Base-by-base conservation (phyloP, 2,113 vertebrate genomes). In the Leptodactylus fuscus region DNA sequence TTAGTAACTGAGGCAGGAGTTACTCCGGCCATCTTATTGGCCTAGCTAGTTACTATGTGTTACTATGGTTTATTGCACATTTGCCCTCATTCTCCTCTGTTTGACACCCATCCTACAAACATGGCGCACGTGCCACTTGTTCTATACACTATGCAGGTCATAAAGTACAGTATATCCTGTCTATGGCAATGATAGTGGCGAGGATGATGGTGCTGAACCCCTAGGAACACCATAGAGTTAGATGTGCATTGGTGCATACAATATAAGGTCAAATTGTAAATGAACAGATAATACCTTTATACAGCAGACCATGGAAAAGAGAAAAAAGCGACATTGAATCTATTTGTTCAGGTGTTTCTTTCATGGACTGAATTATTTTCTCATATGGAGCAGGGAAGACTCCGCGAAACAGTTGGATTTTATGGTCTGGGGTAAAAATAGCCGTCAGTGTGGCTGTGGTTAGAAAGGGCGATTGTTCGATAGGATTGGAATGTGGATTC, bases 401-500 rank as follows among this genome's bases (percentile, higher is more conserved):
- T 77, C 38, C 46, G 49, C n/a, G 36, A 85, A n/a, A 60, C 84
- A 85, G 83, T 85, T 55, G 34, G 67, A 80, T 81, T 85, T 81
- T 85, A 85, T 85, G 34, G 51, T 27, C 15, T 60, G 36, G 55
- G 49, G 41, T 73, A 85, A 85, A 85, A 85, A 85, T 73, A 85
- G 51, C 48, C 76, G 58, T 27, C 36, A 46, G 32, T 58, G 36
- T 36, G 2, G 49, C 36, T 34, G 6, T 71, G 84, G 55, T 76
- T 85, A 78, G 38, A 81, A 85, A 80, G 84, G 77, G 13, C 12
- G 62, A 80, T 80, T 85, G 84, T 85, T 85, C 65, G 65, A 71
- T 80, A 46, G 65, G 12, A 34, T 4, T 80, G 76, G 84, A 85
- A 85, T 85, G 76, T 73, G 20, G 36, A 8, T 48, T 15, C 29